Base-by-base conservation (phyloP, 2,888 invertebrate genomes). In the Watsonalla binaria region DNA sequence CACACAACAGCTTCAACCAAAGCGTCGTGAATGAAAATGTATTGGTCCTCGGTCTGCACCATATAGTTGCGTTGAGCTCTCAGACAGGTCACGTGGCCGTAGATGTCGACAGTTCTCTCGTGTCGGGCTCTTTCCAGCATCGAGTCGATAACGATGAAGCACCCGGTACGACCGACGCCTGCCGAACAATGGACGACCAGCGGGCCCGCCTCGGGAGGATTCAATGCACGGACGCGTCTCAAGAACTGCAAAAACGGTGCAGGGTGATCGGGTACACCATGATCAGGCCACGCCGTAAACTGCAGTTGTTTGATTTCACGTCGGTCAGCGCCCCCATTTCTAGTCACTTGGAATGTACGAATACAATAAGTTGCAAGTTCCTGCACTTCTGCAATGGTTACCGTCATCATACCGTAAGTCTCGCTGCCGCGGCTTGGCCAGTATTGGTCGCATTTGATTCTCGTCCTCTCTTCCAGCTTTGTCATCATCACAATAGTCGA, bases 281-380 rank as follows among this genome's bases (percentile, higher is more conserved):
- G 99, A 87, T 99, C 99, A 0, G 99, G 99, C 99, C 99, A 99
- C 5, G 99, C 99, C 0, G 99, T 99, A 80, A 99, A 99, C 86
- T 99, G 99, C 67, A 99, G 92, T 81, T 99, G 99, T 72, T 98
- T 97, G 53, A 99, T 95, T 83, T 99, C 99, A 0, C 99, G 94
- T 35, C 97, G 94, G 76, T 98, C 98, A 48, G 94, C 93, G 66
- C 94, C 94, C 24, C 95, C 95, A 71, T 95, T 93, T 47, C 95
- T 93, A 58, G 96, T 95, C 14, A 98, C 92, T 84, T 97, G 96
- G 92, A 99, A 99, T 6, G 99, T 99, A 61, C 99, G 92, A 69
- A 99, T 98, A 74, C 98, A 99, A 82, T 99, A 99, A 6, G 99
- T 99, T 5, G 99, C 98, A 56, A 99, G 90, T 82, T 99, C 99